Evolutionary conservation across 2,888 invertebrate genomes (phyloP), one percentile per base, ranked within the genome.

Genomic region (Drosophila conformis): DNA sequence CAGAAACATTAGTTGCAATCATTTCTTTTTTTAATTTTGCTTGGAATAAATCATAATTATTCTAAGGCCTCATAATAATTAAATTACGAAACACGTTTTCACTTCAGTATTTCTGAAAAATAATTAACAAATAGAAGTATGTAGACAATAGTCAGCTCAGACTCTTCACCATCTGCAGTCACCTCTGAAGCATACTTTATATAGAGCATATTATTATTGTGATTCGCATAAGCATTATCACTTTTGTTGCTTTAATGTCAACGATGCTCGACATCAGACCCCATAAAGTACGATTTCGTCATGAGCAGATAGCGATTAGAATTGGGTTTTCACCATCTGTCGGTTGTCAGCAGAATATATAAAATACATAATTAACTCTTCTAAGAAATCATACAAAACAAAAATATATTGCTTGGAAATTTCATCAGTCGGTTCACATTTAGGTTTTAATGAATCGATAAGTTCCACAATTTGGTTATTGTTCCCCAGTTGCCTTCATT

Each of bases 401-500:
- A 25, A 25, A 25, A 25, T n/a, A 25, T 36, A 27, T 1, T n/a
- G 27, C n/a, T 36, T 4, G n/a, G 1, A 15, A 25, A 33, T 1
- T 35, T 18, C 3, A 25, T 13, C 13, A 27, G 1, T 7, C 27
- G 36, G 38, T 27, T 13, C n/a, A 38, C 4, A 4, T 38, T 27
- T 2, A 1, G 11, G 7, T 1, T 27, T 0, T 4, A 18, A 7
- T 36, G 18, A 7, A 38, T 27, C 13, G 10, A 2, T 4, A 0
- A 13, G 2, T 8, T n/a, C 27, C 4, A 1, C 0, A 10, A 1
- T n/a, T 8, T 29, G 15, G 18, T 2, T 46, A 46, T 46, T 8
- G 13, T 0, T 63, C 29, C 18, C 80, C 69, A 4, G 65, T 53
- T 10, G 6, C 2, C 60, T 78, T 80, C 54, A 84, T 56, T 10